Base-by-base conservation (phyloP, 2,888 invertebrate genomes). In the Minunthozetes semirufus region DNA sequence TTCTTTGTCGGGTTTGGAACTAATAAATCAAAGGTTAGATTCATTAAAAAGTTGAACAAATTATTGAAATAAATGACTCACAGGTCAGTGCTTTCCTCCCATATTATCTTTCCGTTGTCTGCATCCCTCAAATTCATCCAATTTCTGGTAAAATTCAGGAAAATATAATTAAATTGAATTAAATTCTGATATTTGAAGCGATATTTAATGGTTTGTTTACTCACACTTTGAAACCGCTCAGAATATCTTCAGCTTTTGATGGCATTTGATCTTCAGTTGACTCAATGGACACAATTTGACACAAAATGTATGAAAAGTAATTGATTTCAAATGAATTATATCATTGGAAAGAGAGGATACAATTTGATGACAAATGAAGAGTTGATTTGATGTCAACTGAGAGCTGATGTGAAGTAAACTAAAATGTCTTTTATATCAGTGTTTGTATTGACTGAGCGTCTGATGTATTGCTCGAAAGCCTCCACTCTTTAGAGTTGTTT, bases 71-170 rank as follows among this genome's bases (percentile, higher is more conserved):
- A 75, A 73, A 77, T 74, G n/a, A 42, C 29, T 25, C 25, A 87
- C 88, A 99, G 86, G 83, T 99, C 97, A 82, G 96, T 95, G 82
- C 91, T 92, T 78, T 94, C 94, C 83, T 98, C 96, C 98, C 98
- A 99, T 42, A 97, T 87, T 76, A 98, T 88, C 83, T 93, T 91
- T 19, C 97, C 98, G 48, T 86, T 88, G 81, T 97, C 97, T 17
- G 93, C 94, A 87, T 99, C 97, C 74, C 96, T 87, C 61, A 99
- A 85, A 83, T 94, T 97, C 91, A 98, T 97, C 93, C 96, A 98
- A 84, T 99, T 98, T 77, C 87, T 87, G 76, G 17, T 77, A 76
- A 38, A 50, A 33, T 61, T 27, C 22, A 61, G 13, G 17, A 15
- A 25, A 63, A 19, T 42, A 17, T 48, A 13, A 25, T 13, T 19